A percentile compares a stretch with the other conserved stretches of the same genome.
Evolutionary conservation across 2,888 invertebrate species (phyloP).

Genomic region (Ophion obscuratus): DNA sequence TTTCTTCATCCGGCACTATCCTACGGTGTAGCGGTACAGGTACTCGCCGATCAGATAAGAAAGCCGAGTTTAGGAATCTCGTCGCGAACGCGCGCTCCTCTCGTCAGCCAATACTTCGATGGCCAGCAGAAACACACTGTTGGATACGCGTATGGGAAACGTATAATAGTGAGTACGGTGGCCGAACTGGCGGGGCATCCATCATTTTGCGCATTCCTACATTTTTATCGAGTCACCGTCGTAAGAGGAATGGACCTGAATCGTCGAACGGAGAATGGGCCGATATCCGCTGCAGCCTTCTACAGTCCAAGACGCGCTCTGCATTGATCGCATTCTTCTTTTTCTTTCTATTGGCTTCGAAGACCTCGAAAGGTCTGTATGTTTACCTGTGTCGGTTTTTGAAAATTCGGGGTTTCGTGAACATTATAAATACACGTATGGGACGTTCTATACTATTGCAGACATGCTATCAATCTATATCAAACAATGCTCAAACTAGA

Average conservation of each 20-base stretch:
- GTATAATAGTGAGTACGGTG: constrained; percentile 53
- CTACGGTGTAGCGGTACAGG: constrained; percentile 43
- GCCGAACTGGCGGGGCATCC: constrained; percentile 72
- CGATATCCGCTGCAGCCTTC: constrained; percentile 26
- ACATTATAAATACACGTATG: not conserved
- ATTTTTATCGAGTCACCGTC: constrained; percentile 67
- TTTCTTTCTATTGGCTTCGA: constrained; percentile 17
- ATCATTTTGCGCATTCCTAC: constrained; percentile 76
- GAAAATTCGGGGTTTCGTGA: constrained; percentile 5
- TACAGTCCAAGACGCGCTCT: constrained; percentile 4
- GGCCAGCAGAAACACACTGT: constrained; percentile 7
- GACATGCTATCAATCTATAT: not conserved
- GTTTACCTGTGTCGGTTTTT: not conserved
- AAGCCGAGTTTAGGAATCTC: constrained; percentile 71
- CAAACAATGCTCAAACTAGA: not conserved
- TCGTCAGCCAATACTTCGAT: constrained; percentile 32
- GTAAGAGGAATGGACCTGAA: constrained; percentile 29
- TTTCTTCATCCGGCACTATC: constrained; percentile 41
- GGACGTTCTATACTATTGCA: not conserved
- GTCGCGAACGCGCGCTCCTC: constrained; percentile 64
- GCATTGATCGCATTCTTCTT: constrained; percentile 24
- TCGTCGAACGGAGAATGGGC: constrained; percentile 11
- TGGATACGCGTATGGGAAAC: constrained; percentile 2
- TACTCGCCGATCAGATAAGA: constrained; percentile 75
- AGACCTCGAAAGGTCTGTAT: constrained; percentile 4